Evolutionary conservation across 2,797 vertebrate species (phyloP), one percentile per base, ranked within the genome.

Genomic region (Botia kubotai): DNA sequence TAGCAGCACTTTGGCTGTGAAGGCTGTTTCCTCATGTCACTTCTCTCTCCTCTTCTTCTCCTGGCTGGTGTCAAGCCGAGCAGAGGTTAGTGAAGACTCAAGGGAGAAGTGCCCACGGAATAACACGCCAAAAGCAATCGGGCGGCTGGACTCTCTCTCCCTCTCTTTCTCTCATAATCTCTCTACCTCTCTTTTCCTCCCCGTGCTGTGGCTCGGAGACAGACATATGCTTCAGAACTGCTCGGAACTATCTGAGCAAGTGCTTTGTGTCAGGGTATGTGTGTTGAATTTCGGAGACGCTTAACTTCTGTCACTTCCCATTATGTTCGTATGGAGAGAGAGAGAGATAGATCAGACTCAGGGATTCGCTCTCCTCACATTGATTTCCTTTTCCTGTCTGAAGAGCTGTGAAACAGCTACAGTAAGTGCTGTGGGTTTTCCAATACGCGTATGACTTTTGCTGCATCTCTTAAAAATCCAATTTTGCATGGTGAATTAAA

Each of bases 261-360:
- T 26, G 62, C 57, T 80, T 78, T 81, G 66, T 87, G 83, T 88
- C 75, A 88, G 77, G 82, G 81, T 87, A 85, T 84, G 84, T 75
- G 74, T 82, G 73, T 86, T 70, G 17, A 85, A 87, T 90, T 91
- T 92, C 87, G 86, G 89, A 92, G 91, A 93, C 91, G 91, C 91
- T 94, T 94, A 92, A 91, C 92, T 92, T 92, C 90, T 94, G 94
- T 94, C 93, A 93, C 89, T 90, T 88, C 87, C 86, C 90, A 91
- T 93, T 92, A 92, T 85, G 86, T 80, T 87, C 46, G 43, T 79
- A 81, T 81, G 58, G 46, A 55, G 58, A 80, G 82, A 81, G 77
- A 77, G 60, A 75, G 69, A 76, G 63, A 75, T 48, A 2, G 52
- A 69, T 14, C 65, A 62, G 65, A 68, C 83, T 85, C 77, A 68